Evolutionary conservation across 2,888 invertebrate species (phyloP), one percentile per base, ranked within the genome.

Genomic region (Callosobruchus maculatus): DNA sequence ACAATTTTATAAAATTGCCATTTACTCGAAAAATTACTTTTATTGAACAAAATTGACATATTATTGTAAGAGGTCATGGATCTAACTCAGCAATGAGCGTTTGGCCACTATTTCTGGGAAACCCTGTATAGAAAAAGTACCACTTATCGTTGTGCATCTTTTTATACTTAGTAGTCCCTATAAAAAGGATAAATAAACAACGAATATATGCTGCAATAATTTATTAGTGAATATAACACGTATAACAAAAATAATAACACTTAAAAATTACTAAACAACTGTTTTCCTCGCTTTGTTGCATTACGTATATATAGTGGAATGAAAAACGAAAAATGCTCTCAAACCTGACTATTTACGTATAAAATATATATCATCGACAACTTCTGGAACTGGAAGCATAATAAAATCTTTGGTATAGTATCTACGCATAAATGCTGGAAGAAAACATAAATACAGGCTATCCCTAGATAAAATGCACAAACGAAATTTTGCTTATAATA

Each of bases 161-260:
- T n/a, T n/a, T n/a, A n/a, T n/a, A n/a, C n/a, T n/a, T n/a, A n/a
- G n/a, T n/a, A n/a, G n/a, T n/a, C n/a, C n/a, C n/a, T n/a, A n/a
- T n/a, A 26, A 26, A 26, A 26, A 4, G 3, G 7, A 26, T 26
- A 2, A 26, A 73, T 73, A 71, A 76, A 71, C 74, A 49, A 73
- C 70, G 21, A 72, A 73, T 73, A 74, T 74, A 75, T 74, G 73
- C 72, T 71, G 72, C 71, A 76, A 74, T 73, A 71, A 71, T 72
- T 72, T 70, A 75, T 72, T 75, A 76, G 73, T 78, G 49, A 7
- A 49, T 49, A 49, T 13, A 5, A 49, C 1, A 49, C 13, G 13
- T 49, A 49, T 49, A 49, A 49, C n/a, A n/a, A n/a, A n/a, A n/a
- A n/a, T n/a, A n/a, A n/a, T n/a, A n/a, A n/a, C n/a, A 49, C 49